phyloP scores from a whole-genome alignment of 2,888 invertebrate species.

The Apodemia mormo region DNA sequence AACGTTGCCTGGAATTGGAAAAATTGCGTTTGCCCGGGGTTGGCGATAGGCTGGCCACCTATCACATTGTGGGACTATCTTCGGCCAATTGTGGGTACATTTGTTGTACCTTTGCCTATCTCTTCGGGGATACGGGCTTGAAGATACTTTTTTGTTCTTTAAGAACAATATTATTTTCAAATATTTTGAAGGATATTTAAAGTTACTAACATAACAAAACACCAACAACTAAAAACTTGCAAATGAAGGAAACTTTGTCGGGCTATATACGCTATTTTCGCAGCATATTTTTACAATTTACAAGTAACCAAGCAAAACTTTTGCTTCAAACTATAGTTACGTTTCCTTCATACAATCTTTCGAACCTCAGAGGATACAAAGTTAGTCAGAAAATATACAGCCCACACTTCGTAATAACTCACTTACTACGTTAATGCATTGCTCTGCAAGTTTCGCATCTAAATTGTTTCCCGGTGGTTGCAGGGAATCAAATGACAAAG shows the following conservation, averaged over 20 bases:
- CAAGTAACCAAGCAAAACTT: conserved; percentile 9
- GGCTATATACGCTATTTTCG: neutral
- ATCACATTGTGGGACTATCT: too few species aligned
- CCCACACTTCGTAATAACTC: conserved; percentile 44
- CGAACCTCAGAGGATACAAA: conserved; percentile 22
- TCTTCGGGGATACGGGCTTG: too few species aligned
- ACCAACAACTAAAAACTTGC: conserved; percentile 5
- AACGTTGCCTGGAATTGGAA: too few species aligned
- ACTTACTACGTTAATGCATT: conserved; percentile 39
- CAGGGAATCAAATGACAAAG: conserved; percentile 6
- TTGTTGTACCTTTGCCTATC: too few species aligned
- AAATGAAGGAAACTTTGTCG: conserved; percentile 8
- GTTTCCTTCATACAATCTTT: conserved; percentile 21
- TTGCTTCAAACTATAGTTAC: conserved; percentile 4
- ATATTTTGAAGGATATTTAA: neutral
- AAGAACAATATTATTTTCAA: neutral
- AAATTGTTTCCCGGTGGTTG: conserved; percentile 21
- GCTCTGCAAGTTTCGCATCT: conserved; percentile 22
- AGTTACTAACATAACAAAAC: neutral
- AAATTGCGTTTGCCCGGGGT: too few species aligned
- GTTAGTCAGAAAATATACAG: conserved; percentile 45
- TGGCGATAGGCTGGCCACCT: too few species aligned
- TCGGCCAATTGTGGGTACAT: too few species aligned
- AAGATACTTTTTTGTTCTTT: too few species aligned
- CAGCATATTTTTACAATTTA: conserved; percentile 17